Conservation (phyloP, 2,888 invertebrate genomes). For the Operophtera brumata region DNA sequence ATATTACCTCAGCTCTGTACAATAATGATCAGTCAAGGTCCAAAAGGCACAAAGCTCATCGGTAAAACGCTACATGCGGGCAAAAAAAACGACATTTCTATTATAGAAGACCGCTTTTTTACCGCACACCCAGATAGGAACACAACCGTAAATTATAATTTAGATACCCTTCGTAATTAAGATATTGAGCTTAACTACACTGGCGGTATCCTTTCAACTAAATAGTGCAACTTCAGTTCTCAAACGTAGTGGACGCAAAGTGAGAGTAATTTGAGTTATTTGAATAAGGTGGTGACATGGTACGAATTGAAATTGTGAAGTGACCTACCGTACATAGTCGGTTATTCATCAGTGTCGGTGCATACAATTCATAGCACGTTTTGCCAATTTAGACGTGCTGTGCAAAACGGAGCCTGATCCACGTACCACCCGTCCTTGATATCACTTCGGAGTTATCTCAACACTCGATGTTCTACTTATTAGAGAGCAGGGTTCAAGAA, state of each 20-base stretch:
- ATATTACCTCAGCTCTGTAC: conserved; percentile 44
- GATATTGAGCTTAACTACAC: conserved; percentile 64
- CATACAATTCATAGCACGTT: conserved; percentile 66
- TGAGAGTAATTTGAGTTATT: neutral
- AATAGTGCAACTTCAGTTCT: conserved; percentile 59
- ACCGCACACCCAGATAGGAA: conserved; percentile 54
- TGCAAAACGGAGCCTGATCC: conserved; percentile 31
- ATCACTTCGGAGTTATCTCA: conserved; percentile 12
- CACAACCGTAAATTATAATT: conserved; percentile 78
- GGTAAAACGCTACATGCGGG: conserved; percentile 65
- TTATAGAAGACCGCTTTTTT: conserved; percentile 72
- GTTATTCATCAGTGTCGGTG: conserved; percentile 52
- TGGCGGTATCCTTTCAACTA: conserved; percentile 67
- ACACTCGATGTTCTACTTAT: neutral
- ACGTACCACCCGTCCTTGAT: conserved; percentile 31
- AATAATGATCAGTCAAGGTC: conserved; percentile 46
- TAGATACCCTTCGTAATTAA: conserved; percentile 73
- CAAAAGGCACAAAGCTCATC: conserved; percentile 58
- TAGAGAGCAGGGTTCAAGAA: neutral
- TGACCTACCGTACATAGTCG: conserved; percentile 65
- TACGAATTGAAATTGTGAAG: conserved; percentile 47
- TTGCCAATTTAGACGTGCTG: conserved; percentile 60
- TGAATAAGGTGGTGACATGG: conserved; percentile 1
- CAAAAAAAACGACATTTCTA: conserved; percentile 75
- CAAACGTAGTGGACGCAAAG: conserved; percentile 58